Evolutionary conservation across 2,113 vertebrate species (phyloP).

Genomic region (Cynopterus brachyotis): DNA sequence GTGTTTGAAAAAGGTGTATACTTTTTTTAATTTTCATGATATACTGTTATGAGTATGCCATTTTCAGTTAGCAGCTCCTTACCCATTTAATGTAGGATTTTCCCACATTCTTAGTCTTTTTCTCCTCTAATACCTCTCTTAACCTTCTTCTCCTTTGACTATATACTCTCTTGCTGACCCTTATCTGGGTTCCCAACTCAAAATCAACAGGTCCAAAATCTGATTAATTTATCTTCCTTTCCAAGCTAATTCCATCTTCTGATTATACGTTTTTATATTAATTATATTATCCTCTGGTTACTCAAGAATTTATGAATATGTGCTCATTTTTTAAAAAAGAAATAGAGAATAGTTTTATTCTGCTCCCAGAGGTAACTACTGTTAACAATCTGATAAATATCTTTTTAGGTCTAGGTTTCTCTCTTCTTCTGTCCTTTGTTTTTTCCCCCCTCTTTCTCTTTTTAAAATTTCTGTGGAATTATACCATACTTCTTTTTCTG

Average conservation of each 20-base stretch:
- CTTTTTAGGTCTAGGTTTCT: neutral
- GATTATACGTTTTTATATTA: neutral
- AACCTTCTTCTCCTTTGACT: neutral
- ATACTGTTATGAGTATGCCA: neutral
- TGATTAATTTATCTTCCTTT: constrained; percentile 6
- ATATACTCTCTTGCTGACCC: neutral
- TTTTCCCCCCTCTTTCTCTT: neutral
- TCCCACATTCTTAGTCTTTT: neutral
- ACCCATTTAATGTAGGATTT: neutral
- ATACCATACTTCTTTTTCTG: neutral
- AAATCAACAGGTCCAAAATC: neutral
- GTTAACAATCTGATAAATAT: neutral
- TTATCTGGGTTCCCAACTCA: neutral
- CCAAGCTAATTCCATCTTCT: neutral
- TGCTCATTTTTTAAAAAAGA: constrained; percentile 29
- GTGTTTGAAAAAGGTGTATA: neutral
- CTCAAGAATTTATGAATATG: neutral
- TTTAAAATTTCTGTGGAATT: neutral
- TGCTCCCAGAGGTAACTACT: neutral
- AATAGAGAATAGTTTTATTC: neutral
- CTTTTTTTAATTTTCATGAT: neutral
- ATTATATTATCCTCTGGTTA: neutral
- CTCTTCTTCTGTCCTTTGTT: neutral
- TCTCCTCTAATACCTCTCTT: too few relatives aligned
- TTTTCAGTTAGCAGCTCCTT: constrained; percentile 18